Base-by-base conservation (phyloP, 2,797 vertebrate genomes). In the Eutrigla gurnardus region DNA sequence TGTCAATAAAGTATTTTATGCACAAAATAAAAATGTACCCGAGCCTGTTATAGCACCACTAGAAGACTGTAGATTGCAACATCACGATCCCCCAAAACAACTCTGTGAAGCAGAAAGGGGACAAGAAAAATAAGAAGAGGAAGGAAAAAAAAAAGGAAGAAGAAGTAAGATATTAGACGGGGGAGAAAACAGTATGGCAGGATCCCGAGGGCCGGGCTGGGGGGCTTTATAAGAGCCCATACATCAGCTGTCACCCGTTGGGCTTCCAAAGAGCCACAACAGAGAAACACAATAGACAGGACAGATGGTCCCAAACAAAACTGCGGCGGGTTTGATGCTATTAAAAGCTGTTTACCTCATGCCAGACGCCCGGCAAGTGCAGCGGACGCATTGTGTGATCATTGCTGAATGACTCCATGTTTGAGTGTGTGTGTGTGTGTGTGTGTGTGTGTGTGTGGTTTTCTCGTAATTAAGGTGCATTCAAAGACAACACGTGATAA, bases 261-360 rank as follows among this genome's bases (percentile, higher is more conserved):
- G 92, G 74, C 78, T 95, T 87, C 90, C 84, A 91, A 91, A 60
- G 93, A 84, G 89, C 85, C 87, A 86, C 89, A 67, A 84, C 80
- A 76, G 81, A 73, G 37, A 49, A 80, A 94, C 93, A 95, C 96
- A 96, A 96, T 95, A 94, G 96, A 93, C 93, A 85, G 87, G 95
- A 96, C 96, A 96, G 96, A 97, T 96, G 96, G 95, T 92, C 94
- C 91, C 93, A 85, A 97, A 96, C 95, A 95, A 25, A 95, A 95
- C 91, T 83, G 82, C 88, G 80, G 93, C 86, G 86, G 81, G 95
- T 95, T 95, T 94, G 78, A 93, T 91, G 94, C 96, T 96, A 95
- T 96, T 96, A 95, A 96, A 96, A 96, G 95, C 95, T 94, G 95
- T 96, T 96, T 95, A 94, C 95, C 94, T 96, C 93, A 92, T 91